Evolutionary conservation across 2,888 invertebrate genomes (phyloP).

Genomic region (Clistopyga incitator): DNA sequence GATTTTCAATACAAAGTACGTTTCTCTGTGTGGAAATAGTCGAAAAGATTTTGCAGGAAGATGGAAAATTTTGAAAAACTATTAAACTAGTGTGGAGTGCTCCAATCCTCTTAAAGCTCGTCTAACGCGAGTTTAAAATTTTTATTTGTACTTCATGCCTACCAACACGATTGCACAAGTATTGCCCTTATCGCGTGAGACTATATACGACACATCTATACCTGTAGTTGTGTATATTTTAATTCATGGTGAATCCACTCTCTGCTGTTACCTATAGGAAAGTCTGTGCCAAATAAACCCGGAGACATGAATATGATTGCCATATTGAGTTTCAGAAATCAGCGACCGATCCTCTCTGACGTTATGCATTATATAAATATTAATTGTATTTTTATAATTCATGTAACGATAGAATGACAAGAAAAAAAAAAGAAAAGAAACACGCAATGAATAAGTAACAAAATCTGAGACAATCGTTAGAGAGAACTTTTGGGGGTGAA

Average conservation of each 20-base stretch:
- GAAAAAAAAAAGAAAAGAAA: too few relatives aligned
- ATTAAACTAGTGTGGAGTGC: background rate
- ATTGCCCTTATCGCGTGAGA: slow-evolving; percentile 16
- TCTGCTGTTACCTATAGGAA: slow-evolving; percentile 18
- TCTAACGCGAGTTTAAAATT: background rate
- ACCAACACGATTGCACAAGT: slow-evolving; percentile 32
- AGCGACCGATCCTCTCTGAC: slow-evolving; percentile 43
- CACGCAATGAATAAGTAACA: slow-evolving; percentile 9
- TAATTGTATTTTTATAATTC: slow-evolving; percentile 31
- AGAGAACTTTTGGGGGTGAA: slow-evolving; percentile 40
- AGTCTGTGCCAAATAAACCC: slow-evolving; percentile 50
- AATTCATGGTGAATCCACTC: slow-evolving; percentile 34
- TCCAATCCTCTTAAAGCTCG: background rate
- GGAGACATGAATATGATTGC: slow-evolving; percentile 42
- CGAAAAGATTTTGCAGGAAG: too few relatives aligned
- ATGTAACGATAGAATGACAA: slow-evolving; percentile 19
- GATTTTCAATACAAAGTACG: too few relatives aligned
- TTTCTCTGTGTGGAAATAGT: too few relatives aligned
- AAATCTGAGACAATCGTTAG: slow-evolving; percentile 25
- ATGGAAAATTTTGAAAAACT: background rate
- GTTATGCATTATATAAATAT: slow-evolving; percentile 23
- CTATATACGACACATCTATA: slow-evolving; percentile 30
- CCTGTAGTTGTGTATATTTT: slow-evolving; percentile 30
- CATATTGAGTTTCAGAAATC: slow-evolving; percentile 60
- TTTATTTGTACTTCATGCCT: background rate